Conservation (phyloP, 2,888 invertebrate genomes). For the Acronicta psi region DNA sequence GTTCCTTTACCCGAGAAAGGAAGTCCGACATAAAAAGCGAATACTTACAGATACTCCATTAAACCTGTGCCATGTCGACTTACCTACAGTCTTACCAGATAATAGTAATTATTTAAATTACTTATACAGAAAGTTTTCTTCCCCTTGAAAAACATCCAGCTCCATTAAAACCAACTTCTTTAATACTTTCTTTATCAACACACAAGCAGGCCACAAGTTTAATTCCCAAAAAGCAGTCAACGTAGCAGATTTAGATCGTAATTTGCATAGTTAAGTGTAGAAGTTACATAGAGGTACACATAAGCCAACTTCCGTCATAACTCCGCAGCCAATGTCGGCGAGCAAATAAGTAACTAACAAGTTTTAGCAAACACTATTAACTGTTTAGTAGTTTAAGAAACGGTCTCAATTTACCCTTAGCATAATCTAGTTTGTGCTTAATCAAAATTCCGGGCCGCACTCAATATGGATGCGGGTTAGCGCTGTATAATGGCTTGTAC, state of each 20-base stretch:
- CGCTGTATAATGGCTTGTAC: constrained; percentile 66
- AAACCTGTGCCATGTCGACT: too few relatives aligned
- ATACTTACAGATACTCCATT: too few relatives aligned
- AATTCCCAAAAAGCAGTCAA: constrained; percentile 61
- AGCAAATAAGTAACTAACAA: constrained; percentile 82
- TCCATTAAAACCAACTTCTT: constrained; percentile 26
- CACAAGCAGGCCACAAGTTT: constrained; percentile 32
- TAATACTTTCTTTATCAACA: constrained; percentile 50
- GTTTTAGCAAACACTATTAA: constrained; percentile 83
- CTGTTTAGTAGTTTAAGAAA: constrained; percentile 85
- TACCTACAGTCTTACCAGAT: not conserved
- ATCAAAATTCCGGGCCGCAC: constrained; percentile 84
- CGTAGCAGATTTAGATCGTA: constrained; percentile 71
- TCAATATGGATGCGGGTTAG: constrained; percentile 73
- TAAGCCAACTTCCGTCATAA: constrained; percentile 75
- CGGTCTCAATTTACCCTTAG: constrained; percentile 78
- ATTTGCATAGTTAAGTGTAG: constrained; percentile 76
- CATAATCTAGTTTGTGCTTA: constrained; percentile 84
- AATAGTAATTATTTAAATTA: not conserved
- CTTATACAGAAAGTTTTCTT: too few relatives aligned
- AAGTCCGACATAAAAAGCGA: too few relatives aligned
- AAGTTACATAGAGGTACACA: constrained; percentile 66
- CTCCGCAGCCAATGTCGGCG: constrained; percentile 75
- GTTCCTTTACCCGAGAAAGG: too few relatives aligned
- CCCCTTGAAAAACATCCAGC: constrained; percentile 9